Percentiles rank a stretch among this genome's conserved stretches.
These are phyloP conservation scores for Mimumesa dahlbomi DNA, from an alignment of 2,888 invertebrate species.

Conservation along the genomic window DNA sequence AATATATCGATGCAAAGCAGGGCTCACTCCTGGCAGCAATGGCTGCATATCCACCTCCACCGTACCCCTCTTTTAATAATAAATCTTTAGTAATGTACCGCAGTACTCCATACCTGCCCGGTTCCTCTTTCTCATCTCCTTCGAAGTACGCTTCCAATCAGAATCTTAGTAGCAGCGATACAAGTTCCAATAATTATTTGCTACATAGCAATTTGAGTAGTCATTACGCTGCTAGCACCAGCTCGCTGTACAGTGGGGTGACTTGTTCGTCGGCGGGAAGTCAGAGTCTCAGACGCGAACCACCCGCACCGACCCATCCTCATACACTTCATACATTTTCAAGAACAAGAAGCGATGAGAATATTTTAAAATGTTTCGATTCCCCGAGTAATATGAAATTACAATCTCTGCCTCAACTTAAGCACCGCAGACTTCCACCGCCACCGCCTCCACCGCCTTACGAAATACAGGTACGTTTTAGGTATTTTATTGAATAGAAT, in stretches of 20 bases:
- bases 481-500: not conserved
- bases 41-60: constrained; percentile 82
- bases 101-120: constrained; percentile 90
- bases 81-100: constrained; percentile 90
- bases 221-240: constrained; percentile 79
- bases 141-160: constrained; percentile 90
- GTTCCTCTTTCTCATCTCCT: constrained; percentile 84
- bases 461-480: constrained; percentile 75
- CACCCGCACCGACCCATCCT: constrained; percentile 74
- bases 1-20: constrained; percentile 93
- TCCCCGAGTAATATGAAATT: constrained; percentile 65
- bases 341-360: constrained; percentile 90
- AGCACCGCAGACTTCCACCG: constrained; percentile 82
- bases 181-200: constrained; percentile 69
- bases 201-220: constrained; percentile 74
- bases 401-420: constrained; percentile 78
- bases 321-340: constrained; percentile 72
- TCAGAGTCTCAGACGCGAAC: constrained; percentile 78
- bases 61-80: constrained; percentile 81
- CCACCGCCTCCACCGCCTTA: constrained; percentile 83
- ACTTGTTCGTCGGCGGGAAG: constrained; percentile 80
- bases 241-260: constrained; percentile 80
- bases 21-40: constrained; percentile 86
- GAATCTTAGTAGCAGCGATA: constrained; percentile 82
- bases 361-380: constrained; percentile 87